Evolutionary conservation across 2,888 invertebrate genomes (phyloP).

Genomic region (Falcaria lacertinaria): DNA sequence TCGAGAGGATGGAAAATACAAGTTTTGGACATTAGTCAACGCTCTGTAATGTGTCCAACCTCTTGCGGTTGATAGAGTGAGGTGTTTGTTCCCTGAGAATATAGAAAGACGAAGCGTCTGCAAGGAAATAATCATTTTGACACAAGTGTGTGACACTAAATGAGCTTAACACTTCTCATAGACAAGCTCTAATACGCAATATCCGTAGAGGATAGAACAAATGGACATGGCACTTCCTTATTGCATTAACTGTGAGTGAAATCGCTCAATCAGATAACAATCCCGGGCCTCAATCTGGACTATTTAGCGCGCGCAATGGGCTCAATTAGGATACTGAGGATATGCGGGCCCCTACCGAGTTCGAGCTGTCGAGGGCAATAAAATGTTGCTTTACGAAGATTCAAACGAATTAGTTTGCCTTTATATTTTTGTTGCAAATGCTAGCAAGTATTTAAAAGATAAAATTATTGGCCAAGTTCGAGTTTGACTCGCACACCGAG

Average conservation of each 20-base stretch:
- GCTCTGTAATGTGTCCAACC: too few relatives aligned
- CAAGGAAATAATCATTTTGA: background rate
- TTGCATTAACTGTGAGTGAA: slow-evolving; percentile 55
- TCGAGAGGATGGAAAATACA: too few relatives aligned
- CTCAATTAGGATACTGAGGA: slow-evolving; percentile 74
- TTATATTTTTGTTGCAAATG: background rate
- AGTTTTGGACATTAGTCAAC: too few relatives aligned
- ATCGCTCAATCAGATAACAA: slow-evolving; percentile 71
- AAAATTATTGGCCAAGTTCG: too few relatives aligned
- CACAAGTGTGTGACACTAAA: background rate
- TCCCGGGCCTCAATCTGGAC: slow-evolving; percentile 57
- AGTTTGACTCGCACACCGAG: too few relatives aligned
- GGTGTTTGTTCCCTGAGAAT: too few relatives aligned
- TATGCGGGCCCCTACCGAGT: slow-evolving; percentile 74
- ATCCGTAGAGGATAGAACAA: slow-evolving; percentile 39
- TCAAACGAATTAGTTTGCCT: background rate
- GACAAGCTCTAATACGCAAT: slow-evolving; percentile 39
- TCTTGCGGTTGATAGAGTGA: too few relatives aligned
- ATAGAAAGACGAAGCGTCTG: too few relatives aligned
- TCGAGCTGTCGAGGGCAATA: slow-evolving; percentile 31
- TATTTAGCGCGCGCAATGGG: slow-evolving; percentile 76
- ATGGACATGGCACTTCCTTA: slow-evolving; percentile 68
- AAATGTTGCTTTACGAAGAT: slow-evolving; percentile 27
- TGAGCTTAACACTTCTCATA: slow-evolving; percentile 3
- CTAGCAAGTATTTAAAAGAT: too few relatives aligned